A percentile compares a stretch with the other conserved stretches of the same genome.
Evolutionary conservation across 2,113 vertebrate species (phyloP).

Genomic region (Butorides virescens): DNA sequence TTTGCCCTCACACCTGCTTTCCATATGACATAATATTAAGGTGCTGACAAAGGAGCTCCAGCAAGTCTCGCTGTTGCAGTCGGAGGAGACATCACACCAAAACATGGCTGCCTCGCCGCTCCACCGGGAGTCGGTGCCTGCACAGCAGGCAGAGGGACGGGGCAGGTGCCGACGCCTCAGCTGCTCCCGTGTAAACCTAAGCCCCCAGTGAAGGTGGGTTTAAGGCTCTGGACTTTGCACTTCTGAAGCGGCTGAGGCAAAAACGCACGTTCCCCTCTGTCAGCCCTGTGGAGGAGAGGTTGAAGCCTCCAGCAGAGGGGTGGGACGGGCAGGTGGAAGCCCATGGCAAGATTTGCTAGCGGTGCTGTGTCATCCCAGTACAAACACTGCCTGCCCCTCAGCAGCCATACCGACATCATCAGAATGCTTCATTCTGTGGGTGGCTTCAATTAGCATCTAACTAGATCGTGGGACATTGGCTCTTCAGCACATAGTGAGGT

Average conservation of each 20-base stretch:
- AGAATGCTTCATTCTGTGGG: not conserved
- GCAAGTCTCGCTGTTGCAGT: not conserved
- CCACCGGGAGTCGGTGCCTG: not conserved
- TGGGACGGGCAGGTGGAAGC: not conserved
- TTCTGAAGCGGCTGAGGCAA: not conserved
- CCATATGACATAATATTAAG: not conserved
- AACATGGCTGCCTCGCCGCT: not conserved
- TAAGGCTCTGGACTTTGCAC: not conserved
- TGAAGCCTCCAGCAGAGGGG: not conserved
- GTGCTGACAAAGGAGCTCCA: conserved; percentile 6
- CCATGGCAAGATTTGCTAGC: not conserved
- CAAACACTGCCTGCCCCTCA: not conserved
- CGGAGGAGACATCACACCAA: not conserved
- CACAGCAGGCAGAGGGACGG: fast-evolving
- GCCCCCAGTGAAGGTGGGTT: not conserved
- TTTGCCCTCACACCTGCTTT: not conserved
- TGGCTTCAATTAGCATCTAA: not conserved
- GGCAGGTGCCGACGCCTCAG: not conserved
- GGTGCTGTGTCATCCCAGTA: not conserved
- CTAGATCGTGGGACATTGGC: not conserved
- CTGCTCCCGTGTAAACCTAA: not conserved
- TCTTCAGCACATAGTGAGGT: not conserved
- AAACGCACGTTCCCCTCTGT: not conserved
- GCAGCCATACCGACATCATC: not conserved
- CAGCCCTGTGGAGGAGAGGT: not conserved